Evolutionary conservation across 2,888 invertebrate species (phyloP).

Genomic region (Microplitis deprimator): DNA sequence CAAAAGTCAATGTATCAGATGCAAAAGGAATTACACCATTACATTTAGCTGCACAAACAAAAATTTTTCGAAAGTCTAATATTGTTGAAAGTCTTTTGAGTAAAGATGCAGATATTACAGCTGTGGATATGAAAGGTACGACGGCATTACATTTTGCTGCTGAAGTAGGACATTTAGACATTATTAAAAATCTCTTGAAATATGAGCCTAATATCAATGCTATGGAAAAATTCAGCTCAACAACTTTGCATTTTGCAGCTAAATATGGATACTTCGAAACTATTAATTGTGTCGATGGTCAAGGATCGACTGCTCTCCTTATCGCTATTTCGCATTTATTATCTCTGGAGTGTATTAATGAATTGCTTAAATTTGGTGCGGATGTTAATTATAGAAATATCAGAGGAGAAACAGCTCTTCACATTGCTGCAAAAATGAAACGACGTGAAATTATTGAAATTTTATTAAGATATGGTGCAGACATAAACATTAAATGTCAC

Average conservation of each 20-base stretch:
- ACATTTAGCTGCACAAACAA: background rate
- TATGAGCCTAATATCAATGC: background rate
- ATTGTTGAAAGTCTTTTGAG: background rate
- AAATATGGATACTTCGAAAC: background rate
- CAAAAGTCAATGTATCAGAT: background rate
- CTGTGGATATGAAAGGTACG: background rate
- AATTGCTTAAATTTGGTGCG: background rate
- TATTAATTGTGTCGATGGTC: background rate
- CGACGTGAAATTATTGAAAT: background rate
- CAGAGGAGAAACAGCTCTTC: background rate
- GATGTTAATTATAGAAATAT: background rate
- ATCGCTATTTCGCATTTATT: background rate
- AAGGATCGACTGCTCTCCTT: background rate
- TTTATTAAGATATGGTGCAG: background rate
- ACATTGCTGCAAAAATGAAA: background rate
- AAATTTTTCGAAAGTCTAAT: background rate
- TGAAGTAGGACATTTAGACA: background rate
- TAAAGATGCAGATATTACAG: background rate
- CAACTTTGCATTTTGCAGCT: background rate
- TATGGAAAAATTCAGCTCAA: background rate
- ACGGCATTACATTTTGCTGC: background rate
- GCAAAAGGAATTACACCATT: background rate
- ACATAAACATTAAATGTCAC: background rate
- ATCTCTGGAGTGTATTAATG: background rate
- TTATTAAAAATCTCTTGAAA: background rate